These are phyloP conservation scores for Chlamydotis undulata DNA, from an alignment of 2,113 vertebrate genomes.

Conservation along the genomic window DNA sequence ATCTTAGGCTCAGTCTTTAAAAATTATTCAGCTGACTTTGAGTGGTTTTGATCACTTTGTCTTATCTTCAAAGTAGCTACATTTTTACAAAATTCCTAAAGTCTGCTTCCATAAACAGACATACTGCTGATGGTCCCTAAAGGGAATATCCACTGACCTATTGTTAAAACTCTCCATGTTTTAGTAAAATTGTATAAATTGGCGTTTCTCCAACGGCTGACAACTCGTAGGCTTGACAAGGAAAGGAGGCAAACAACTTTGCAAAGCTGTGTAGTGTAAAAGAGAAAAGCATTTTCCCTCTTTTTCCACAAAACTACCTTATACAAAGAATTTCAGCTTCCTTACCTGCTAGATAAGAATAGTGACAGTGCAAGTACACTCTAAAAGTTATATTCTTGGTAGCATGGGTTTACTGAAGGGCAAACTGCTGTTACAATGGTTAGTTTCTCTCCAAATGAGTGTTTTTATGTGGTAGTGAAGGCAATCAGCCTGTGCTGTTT, in stretches of 20 bases:
- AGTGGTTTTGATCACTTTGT: neutral
- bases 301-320: neutral
- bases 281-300: neutral
- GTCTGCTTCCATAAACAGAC: neutral
- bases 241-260: neutral
- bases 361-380: neutral
- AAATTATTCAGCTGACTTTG: conserved; percentile 32
- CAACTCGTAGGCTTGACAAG: neutral
- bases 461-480: neutral
- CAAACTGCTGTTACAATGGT: neutral
- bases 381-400: neutral
- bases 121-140: neutral
- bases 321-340: neutral
- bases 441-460: neutral
- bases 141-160: neutral
- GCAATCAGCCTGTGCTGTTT: neutral
- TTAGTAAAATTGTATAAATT: neutral
- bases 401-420: neutral
- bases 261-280: neutral
- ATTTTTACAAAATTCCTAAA: neutral
- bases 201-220: neutral
- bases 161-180: neutral
- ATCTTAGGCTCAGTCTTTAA: conserved; percentile 34
- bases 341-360: neutral
- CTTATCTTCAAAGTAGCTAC: conserved; percentile 27